A percentile compares a stretch with the other conserved stretches of the same genome.
Evolutionary conservation across 2,888 invertebrate genomes (phyloP).

Genomic region (Venusia cambrica): DNA sequence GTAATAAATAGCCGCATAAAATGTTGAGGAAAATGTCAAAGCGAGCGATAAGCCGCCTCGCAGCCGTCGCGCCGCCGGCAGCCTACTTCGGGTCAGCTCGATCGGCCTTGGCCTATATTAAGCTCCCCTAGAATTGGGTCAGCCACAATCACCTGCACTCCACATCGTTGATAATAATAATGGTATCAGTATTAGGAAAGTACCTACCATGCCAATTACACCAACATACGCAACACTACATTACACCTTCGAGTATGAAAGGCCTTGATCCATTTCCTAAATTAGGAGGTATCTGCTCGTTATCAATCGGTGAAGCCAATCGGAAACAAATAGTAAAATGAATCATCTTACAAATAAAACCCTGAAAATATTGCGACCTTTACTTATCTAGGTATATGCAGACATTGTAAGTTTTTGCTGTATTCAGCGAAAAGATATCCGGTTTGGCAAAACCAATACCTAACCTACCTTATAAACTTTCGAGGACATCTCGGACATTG

Average conservation of each 20-base stretch:
- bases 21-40: constrained; percentile 32
- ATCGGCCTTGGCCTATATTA: constrained; percentile 61
- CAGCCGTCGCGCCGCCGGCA: too few relatives aligned
- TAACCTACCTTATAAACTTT: too few relatives aligned
- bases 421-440: too few relatives aligned
- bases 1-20: constrained; percentile 22
- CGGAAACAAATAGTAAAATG: constrained; percentile 9
- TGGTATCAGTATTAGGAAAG: constrained; percentile 37
- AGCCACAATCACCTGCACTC: constrained; percentile 37
- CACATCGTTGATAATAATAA: constrained; percentile 35
- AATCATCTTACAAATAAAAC: not conserved
- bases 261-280: constrained; percentile 41
- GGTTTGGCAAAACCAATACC: too few relatives aligned
- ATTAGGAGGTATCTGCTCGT: constrained; percentile 20
- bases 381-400: too few relatives aligned
- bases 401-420: too few relatives aligned
- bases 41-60: constrained; percentile 26
- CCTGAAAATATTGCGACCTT: not conserved
- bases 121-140: constrained; percentile 44
- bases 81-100: constrained; percentile 46
- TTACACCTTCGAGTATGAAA: constrained; percentile 16
- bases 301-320: constrained; percentile 17
- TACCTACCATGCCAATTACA: too few relatives aligned
- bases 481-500: too few relatives aligned
- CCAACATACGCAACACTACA: too few relatives aligned